phyloP scores from a whole-genome alignment of 2,113 vertebrate species.

The Oncorhynchus clarkii region DNA sequence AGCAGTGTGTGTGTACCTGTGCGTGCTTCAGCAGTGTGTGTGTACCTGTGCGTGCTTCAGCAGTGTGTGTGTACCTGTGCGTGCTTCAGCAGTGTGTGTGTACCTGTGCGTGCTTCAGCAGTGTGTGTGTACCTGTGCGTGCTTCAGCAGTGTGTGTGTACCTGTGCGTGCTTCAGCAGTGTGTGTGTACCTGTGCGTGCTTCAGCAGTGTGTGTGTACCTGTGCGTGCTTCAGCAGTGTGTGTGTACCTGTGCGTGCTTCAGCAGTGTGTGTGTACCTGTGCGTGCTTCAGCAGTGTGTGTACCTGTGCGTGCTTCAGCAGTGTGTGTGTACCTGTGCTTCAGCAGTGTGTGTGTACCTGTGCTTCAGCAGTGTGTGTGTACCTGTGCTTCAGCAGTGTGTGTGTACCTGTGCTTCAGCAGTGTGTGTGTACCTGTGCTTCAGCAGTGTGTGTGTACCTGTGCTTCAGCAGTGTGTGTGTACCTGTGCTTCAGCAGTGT shows the following conservation, averaged over 20 bases:
- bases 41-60: conserved; percentile 82
- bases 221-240: conserved; percentile 81
- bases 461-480: too few species aligned
- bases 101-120: neutral
- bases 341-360: too few species aligned
- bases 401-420: too few species aligned
- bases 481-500: too few species aligned
- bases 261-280: neutral
- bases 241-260: conserved; percentile 18
- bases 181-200: neutral
- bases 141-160: conserved; percentile 75
- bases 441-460: too few species aligned
- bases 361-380: too few species aligned
- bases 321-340: too few species aligned
- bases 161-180: too few species aligned
- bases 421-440: too few species aligned
- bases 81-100: neutral
- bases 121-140: conserved; percentile 74
- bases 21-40: neutral
- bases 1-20: neutral
- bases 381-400: too few species aligned
- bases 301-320: too few species aligned
- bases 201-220: conserved; percentile 56
- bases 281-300: too few species aligned
- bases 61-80: conserved; percentile 62